A percentile compares a stretch with the other conserved stretches of the same genome.
phyloP scores from a whole-genome alignment of 1,140 invertebrate species.

The Magallana ariakensis region DNA sequence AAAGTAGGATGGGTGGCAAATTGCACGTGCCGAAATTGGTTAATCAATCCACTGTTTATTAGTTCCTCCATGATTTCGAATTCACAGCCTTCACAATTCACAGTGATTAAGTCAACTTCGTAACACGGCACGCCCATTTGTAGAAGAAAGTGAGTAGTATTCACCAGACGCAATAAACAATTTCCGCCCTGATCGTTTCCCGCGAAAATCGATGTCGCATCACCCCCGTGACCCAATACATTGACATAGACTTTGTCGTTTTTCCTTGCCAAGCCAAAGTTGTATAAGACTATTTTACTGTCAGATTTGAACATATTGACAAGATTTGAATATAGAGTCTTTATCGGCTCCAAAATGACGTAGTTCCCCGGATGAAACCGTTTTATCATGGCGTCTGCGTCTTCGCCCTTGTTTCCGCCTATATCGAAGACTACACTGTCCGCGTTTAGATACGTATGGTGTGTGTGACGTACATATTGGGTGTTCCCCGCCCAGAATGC shows the following conservation, averaged over 20 bases:
- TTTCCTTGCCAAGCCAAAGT: slow-evolving; percentile 51
- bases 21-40: slow-evolving; percentile 54
- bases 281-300: slow-evolving; percentile 49
- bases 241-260: slow-evolving; percentile 44
- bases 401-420: slow-evolving; percentile 54
- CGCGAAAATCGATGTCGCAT: slow-evolving; percentile 48
- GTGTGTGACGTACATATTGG: slow-evolving; percentile 47
- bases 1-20: slow-evolving; percentile 51
- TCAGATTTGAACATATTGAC: slow-evolving; percentile 40
- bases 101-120: slow-evolving; percentile 51
- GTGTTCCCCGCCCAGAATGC: slow-evolving; percentile 51
- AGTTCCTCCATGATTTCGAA: slow-evolving; percentile 54
- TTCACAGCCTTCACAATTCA: slow-evolving; percentile 63
- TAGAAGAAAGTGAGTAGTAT: slow-evolving; percentile 46
- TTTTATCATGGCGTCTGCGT: slow-evolving; percentile 45
- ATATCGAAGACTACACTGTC: slow-evolving; percentile 51
- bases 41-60: slow-evolving; percentile 26
- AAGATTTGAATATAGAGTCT: slow-evolving; percentile 42
- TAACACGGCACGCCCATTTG: slow-evolving; percentile 48
- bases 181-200: slow-evolving; percentile 46
- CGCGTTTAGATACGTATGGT: slow-evolving; percentile 48
- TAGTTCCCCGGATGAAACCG: slow-evolving; percentile 45
- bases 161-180: slow-evolving; percentile 51
- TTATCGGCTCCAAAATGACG: slow-evolving; percentile 53
- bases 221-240: slow-evolving; percentile 50